phyloP scores from a whole-genome alignment of 2,888 invertebrate genomes.

The Acronicta aceris region DNA sequence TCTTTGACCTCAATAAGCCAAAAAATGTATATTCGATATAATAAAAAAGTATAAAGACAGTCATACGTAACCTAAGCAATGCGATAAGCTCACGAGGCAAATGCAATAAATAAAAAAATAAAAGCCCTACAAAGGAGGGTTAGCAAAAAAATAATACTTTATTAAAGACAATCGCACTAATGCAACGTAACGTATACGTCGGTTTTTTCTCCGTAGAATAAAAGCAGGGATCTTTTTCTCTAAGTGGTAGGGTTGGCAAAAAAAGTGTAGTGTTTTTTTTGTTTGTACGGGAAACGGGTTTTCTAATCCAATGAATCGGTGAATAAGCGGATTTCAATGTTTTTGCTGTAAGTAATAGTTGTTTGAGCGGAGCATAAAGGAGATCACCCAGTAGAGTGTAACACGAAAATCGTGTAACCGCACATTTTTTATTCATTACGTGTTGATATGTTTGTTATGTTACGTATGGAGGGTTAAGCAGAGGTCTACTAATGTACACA shows the following conservation, averaged over 20 bases:
- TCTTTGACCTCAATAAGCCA: background rate
- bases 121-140: constrained; percentile 32
- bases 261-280: constrained; percentile 26
- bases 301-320: constrained; percentile 21
- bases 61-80: constrained; percentile 27
- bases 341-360: constrained; percentile 7
- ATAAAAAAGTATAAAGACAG: constrained; percentile 22
- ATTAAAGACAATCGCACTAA: constrained; percentile 58
- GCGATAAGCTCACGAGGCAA: constrained; percentile 22
- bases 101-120: constrained; percentile 53
- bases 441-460: too few species aligned
- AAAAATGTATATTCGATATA: background rate
- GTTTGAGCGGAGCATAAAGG: background rate
- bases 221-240: constrained; percentile 51
- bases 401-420: background rate
- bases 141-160: constrained; percentile 51
- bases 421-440: too few species aligned
- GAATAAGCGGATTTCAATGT: constrained; percentile 22
- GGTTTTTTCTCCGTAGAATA: constrained; percentile 41
- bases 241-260: constrained; percentile 54
- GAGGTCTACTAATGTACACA: too few species aligned
- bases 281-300: constrained; percentile 6
- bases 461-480: too few species aligned
- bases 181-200: constrained; percentile 46
- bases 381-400: background rate